phyloP scores from a whole-genome alignment of 2,113 vertebrate species.

The Podocnemis expansa region DNA sequence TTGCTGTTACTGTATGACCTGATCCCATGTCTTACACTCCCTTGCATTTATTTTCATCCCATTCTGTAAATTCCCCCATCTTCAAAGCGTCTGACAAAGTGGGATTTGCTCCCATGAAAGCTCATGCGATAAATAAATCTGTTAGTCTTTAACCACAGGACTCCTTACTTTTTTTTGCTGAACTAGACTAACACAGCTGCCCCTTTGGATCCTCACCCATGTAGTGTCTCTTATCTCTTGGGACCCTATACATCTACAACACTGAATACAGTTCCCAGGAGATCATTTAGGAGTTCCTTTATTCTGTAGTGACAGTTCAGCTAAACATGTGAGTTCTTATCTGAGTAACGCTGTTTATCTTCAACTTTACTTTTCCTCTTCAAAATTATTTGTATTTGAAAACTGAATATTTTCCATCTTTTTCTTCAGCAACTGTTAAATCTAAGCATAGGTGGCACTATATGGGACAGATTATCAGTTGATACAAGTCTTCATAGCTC shows the following conservation, averaged over 20 bases:
- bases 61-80: no score
- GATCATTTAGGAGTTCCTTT: not conserved
- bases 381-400: constrained; percentile 20
- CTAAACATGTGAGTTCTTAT: not conserved
- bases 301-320: fast-evolving
- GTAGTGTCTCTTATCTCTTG: not conserved
- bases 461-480: not conserved
- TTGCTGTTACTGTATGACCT: no score
- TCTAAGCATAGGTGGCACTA: not conserved
- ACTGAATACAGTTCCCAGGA: not conserved
- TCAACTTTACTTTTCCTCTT: not conserved
- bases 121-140: no score
- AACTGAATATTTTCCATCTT: not conserved
- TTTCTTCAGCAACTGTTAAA: not conserved
- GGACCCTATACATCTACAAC: not conserved
- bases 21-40: no score
- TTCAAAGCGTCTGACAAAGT: no score
- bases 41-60: no score
- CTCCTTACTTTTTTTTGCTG: no score
- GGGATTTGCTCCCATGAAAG: no score
- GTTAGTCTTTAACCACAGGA: no score
- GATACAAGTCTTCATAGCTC: not conserved
- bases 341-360: not conserved
- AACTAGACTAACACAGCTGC: no score
- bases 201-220: not conserved